phyloP scores from a whole-genome alignment of 1,140 invertebrate species.

The Cataglyphis hispanica region DNA sequence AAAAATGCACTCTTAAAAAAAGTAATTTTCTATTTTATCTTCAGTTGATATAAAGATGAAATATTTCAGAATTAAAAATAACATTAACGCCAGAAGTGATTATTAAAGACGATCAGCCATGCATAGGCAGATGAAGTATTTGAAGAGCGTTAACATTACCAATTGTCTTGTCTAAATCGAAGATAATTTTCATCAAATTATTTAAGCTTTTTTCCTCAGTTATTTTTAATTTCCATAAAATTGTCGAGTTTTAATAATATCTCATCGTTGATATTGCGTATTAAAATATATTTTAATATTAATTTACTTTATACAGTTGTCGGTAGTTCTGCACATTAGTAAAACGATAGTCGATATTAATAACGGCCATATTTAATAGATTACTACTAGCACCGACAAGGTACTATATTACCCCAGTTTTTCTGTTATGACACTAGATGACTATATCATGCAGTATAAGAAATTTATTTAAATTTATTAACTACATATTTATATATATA shows the following conservation, averaged over 20 bases:
- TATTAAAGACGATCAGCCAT: too few species aligned
- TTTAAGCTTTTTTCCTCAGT: too few species aligned
- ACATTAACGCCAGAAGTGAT: too few species aligned
- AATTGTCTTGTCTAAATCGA: too few species aligned
- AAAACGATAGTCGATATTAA: neutral
- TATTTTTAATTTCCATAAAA: neutral
- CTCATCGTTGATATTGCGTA: neutral
- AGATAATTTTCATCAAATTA: too few species aligned
- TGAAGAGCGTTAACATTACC: too few species aligned
- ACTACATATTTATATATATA: neutral
- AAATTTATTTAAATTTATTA: constrained; percentile 14
- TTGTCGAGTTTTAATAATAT: neutral
- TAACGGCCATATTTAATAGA: neutral
- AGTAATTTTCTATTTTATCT: neutral
- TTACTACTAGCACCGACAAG: neutral
- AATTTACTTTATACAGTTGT: neutral
- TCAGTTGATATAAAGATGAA: neutral
- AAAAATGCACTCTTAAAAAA: neutral
- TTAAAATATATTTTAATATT: neutral
- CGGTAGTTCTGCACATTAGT: constrained; percentile 8
- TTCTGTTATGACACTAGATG: neutral
- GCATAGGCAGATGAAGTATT: too few species aligned
- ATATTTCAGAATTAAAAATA: neutral
- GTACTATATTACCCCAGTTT: neutral
- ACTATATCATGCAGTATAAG: neutral